Base-by-base conservation (phyloP, 2,797 vertebrate genomes). In the Cryptoprocta ferox region DNA sequence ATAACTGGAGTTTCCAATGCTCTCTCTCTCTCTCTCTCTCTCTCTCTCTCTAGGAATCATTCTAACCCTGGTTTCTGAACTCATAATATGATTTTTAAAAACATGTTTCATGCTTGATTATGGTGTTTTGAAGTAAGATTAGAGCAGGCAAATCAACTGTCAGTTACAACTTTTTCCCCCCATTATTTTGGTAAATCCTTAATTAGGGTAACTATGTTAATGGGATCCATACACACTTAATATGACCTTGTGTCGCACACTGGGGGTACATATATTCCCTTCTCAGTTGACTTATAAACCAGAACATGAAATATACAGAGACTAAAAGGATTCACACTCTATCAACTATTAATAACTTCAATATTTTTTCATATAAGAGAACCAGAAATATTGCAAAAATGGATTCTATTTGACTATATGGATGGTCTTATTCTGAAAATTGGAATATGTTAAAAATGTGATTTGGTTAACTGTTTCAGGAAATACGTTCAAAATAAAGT, bases 311-410 rank as follows among this genome's bases (percentile, higher is more conserved):
- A 78, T 75, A 95, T 37, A 89, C 1, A 91, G 18, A 93, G 42
- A 95, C 50, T 89, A 75, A 96, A 85, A 96, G 89, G 71, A 88
- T 89, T 96, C 70, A 85, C 19, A 91, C 8, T 79, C 35, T 48
- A 92, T 89, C 80, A 93, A 95, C 94, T 91, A 95, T 84, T 86
- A 97, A 66, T 76, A 97, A 88, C 32, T 26, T 89, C 79, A 50
- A 5, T 83, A 18, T 89, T 95, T 56, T 94, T 94, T 89, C 85
- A 81, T 71, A 71, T 61, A 96, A 65, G 80, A 96, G 70, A 97
- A 93, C 39, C 68, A 91, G 91, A 93, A 97, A 96, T 65, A 93
- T 1, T 59, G 70, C 3, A 91, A 95, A 86, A 26, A 89, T 26
- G 11, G 42, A 90, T 90, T 95, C 63, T 95, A 24, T 80, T 81